phyloP scores from a whole-genome alignment of 2,113 vertebrate genomes.

The Bambusicola thoracicus region DNA sequence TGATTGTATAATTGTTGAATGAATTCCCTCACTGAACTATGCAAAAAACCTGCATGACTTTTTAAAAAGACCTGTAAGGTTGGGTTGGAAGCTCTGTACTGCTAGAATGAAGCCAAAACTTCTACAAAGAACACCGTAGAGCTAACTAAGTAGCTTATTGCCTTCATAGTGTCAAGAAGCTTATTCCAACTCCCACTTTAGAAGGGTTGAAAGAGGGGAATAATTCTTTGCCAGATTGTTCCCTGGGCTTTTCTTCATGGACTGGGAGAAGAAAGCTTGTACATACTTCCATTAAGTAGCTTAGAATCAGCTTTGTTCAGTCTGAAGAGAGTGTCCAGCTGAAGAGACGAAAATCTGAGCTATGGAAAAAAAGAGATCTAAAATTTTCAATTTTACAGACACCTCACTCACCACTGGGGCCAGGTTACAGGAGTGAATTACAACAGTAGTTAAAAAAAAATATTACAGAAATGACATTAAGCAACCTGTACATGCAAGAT shows the following conservation, averaged over 20 bases:
- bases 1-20: neutral
- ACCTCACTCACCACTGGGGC: neutral
- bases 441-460: neutral
- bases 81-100: neutral
- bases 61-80: neutral
- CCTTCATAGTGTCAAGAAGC: neutral
- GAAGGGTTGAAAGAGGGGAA: neutral
- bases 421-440: neutral
- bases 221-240: neutral
- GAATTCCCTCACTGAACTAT: neutral
- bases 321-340: neutral
- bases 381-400: neutral
- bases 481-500: neutral
- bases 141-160: neutral
- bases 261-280: neutral
- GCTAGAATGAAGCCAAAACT: neutral
- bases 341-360: neutral
- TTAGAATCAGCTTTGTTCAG: neutral
- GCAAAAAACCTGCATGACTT: neutral
- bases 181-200: neutral
- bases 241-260: neutral
- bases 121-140: neutral
- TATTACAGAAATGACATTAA: neutral
- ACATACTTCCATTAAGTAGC: neutral
- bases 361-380: neutral